These are phyloP conservation scores for Chiridota heheva DNA, from an alignment of 35 echinoderm and acorn worm species.

Conservation along the genomic window DNA sequence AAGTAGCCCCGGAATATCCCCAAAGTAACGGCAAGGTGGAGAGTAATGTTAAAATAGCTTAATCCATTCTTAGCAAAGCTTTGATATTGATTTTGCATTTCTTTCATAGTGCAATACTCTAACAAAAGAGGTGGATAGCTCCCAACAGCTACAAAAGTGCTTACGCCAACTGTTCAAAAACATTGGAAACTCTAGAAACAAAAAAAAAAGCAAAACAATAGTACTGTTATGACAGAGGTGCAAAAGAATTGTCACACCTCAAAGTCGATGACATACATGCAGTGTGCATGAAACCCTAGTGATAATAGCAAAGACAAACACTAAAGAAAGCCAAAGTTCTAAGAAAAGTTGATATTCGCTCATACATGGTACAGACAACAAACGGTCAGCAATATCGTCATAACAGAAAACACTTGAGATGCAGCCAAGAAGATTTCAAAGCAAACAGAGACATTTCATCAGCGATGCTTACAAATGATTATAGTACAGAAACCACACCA, in stretches of 20 bases:
- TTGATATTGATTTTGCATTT: background rate
- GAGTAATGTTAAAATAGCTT: constrained; percentile 58
- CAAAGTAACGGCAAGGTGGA: constrained; percentile 61
- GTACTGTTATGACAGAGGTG: constrained; percentile 6
- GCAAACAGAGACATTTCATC: too few relatives aligned
- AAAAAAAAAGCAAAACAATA: constrained; percentile 35
- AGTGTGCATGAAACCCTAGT: constrained; percentile 8
- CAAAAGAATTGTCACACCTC: background rate
- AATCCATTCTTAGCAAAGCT: constrained; percentile 28
- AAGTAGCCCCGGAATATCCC: constrained; percentile 45
- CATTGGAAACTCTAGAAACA: background rate
- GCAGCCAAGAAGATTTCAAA: constrained; percentile 25
- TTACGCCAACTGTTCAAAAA: background rate
- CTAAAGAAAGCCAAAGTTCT: constrained; percentile 32
- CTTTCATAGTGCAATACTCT: constrained; percentile 2
- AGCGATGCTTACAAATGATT: too few relatives aligned
- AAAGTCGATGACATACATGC: constrained; percentile 19
- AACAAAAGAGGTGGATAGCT: background rate
- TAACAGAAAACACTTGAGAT: constrained; percentile 37
- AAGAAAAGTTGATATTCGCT: constrained; percentile 1
- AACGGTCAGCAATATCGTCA: background rate
- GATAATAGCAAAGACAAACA: background rate
- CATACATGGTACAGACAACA: constrained; percentile 52
- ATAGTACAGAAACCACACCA: too few relatives aligned
- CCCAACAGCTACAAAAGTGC: constrained; percentile 2